Conservation (phyloP, 2,888 invertebrate genomes). For the Trissolcus brochymenae region DNA sequence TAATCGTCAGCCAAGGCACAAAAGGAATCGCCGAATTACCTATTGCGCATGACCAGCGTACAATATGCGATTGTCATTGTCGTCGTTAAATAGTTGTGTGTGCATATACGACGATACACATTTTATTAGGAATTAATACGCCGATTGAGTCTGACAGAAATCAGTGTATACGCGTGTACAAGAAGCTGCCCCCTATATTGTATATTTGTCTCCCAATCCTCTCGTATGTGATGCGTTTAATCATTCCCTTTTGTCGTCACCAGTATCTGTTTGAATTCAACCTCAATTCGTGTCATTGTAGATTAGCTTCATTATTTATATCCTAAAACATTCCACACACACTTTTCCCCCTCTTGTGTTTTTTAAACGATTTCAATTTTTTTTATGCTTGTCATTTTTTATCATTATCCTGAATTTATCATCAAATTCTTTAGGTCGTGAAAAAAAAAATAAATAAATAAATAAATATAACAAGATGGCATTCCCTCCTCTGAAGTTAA, state of each 20-base stretch:
- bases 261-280: slow-evolving; percentile 43
- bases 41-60: slow-evolving; percentile 60
- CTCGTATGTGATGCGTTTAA: slow-evolving; percentile 55
- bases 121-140: slow-evolving; percentile 61
- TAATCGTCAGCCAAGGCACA: slow-evolving; percentile 59
- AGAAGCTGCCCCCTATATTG: slow-evolving; percentile 47
- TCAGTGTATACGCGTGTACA: slow-evolving; percentile 45
- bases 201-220: slow-evolving; percentile 43
- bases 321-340: no score
- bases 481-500: no score
- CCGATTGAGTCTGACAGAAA: slow-evolving; percentile 57
- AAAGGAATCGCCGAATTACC: slow-evolving; percentile 60
- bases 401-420: no score
- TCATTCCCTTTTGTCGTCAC: slow-evolving; percentile 32
- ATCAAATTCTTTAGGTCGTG: no score
- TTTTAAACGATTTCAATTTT: no score
- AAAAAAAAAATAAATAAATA: no score
- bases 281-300: slow-evolving; percentile 12
- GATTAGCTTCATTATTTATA: no score
- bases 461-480: no score
- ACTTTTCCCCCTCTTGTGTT: no score
- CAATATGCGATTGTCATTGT: slow-evolving; percentile 58
- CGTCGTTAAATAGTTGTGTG: slow-evolving; percentile 45
- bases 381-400: no score
- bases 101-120: slow-evolving; percentile 41